These are phyloP conservation scores for Drosophila anomelani DNA, from an alignment of 2,888 invertebrate species.

Conservation along the genomic window DNA sequence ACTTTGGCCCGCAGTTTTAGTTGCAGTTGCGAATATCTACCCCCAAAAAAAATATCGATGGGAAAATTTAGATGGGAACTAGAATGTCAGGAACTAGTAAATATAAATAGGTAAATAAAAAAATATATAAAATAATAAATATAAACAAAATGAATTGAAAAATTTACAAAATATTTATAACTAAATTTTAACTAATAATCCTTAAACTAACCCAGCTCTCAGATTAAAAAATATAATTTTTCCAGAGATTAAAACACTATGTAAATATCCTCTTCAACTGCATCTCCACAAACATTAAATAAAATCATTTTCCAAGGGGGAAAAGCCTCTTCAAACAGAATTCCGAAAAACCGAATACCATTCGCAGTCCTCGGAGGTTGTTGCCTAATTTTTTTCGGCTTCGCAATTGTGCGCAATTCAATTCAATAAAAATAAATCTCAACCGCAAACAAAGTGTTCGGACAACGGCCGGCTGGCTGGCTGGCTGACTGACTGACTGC, in stretches of 20 bases:
- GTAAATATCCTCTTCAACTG: background rate
- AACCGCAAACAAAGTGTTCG: slow-evolving; percentile 72
- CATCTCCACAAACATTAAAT: background rate
- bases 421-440: slow-evolving; percentile 77
- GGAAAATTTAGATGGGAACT: background rate
- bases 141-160: too few relatives aligned
- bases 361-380: slow-evolving; percentile 35
- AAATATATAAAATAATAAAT: background rate
- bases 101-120: background rate
- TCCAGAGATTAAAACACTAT: background rate
- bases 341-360: slow-evolving; percentile 8
- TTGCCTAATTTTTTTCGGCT: slow-evolving; percentile 55
- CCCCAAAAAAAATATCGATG: background rate
- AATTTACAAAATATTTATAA: background rate
- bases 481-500: slow-evolving; percentile 1
- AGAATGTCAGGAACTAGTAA: background rate
- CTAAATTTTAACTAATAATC: background rate
- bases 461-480: slow-evolving; percentile 52
- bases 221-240: background rate
- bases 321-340: slow-evolving; percentile 40
- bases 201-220: background rate
- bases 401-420: slow-evolving; percentile 61
- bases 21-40: slow-evolving; percentile 1
- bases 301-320: background rate
- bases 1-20: slow-evolving; percentile 22